phyloP scores from a whole-genome alignment of 2,797 vertebrate species.

The Fringilla coelebs region DNA sequence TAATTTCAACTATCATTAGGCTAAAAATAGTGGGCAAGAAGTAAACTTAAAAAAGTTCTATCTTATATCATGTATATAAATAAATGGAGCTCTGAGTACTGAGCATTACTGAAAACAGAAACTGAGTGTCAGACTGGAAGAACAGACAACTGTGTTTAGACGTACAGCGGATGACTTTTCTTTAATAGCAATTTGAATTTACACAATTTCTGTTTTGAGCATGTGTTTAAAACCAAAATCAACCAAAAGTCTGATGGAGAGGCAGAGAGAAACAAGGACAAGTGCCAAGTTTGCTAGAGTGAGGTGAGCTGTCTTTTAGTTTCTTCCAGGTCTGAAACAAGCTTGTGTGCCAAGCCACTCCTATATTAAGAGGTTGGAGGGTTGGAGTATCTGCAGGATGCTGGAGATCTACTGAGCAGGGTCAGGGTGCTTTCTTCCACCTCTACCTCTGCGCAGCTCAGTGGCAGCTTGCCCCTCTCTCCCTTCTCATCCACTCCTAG shows the following conservation, averaged over 20 bases:
- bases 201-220: neutral
- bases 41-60: neutral
- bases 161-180: neutral
- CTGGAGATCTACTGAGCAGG: neutral
- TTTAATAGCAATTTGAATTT: neutral
- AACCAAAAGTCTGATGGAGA: neutral
- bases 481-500: neutral
- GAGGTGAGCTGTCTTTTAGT: neutral
- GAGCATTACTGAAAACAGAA: neutral
- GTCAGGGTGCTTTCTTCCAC: neutral
- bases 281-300: neutral
- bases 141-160: neutral
- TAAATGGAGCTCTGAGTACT: neutral
- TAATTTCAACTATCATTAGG: neutral
- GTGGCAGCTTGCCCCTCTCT: neutral
- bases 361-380: neutral
- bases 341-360: neutral
- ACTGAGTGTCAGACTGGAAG: neutral
- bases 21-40: neutral
- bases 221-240: neutral
- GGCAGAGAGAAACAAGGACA: neutral
- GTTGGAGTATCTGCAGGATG: accelerated
- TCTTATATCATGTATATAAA: neutral
- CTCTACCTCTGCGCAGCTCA: neutral
- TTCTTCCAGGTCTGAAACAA: neutral